A percentile compares a stretch with the other conserved stretches of the same genome.
Conservation (phyloP, 2,797 vertebrate species). For the Etheostoma nigrum region DNA sequence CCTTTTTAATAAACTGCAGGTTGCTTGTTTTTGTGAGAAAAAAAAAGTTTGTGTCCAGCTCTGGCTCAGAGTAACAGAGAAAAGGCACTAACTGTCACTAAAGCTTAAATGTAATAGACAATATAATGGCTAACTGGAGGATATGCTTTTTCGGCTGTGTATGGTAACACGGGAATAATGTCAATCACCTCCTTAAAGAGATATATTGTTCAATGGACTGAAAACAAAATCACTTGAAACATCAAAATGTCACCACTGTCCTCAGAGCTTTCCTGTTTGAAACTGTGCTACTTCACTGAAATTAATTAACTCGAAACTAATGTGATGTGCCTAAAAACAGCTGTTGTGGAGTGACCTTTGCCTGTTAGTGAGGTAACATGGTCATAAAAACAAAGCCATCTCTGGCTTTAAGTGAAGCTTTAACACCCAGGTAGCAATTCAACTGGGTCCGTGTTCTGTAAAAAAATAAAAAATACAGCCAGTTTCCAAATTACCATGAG, state of each 20-base stretch:
- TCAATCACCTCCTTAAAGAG: conserved; percentile 14
- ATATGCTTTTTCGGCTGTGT: background rate
- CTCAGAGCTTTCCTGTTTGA: conserved; percentile 33
- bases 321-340: conserved; percentile 59
- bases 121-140: background rate
- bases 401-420: conserved; percentile 55
- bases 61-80: background rate
- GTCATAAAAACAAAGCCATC: conserved; percentile 49
- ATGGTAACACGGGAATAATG: background rate
- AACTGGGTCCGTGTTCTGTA: background rate
- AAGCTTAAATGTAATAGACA: conserved; percentile 9
- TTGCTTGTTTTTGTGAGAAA: conserved; percentile 1
- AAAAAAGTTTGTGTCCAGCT: background rate
- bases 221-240: conserved; percentile 40
- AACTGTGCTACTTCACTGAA: conserved; percentile 39
- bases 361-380: conserved; percentile 52
- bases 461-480: too few relatives aligned
- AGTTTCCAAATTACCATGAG: too few relatives aligned
- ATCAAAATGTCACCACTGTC: conserved; percentile 49
- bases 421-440: conserved; percentile 36
- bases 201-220: conserved; percentile 32
- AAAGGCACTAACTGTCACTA: background rate
- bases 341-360: conserved; percentile 59
- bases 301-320: conserved; percentile 54
- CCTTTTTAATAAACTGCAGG: background rate